A percentile compares a stretch with the other conserved stretches of the same genome.
These are phyloP conservation scores for Aricia agestis DNA, from an alignment of 1,140 invertebrate species.

Conservation along the genomic window DNA sequence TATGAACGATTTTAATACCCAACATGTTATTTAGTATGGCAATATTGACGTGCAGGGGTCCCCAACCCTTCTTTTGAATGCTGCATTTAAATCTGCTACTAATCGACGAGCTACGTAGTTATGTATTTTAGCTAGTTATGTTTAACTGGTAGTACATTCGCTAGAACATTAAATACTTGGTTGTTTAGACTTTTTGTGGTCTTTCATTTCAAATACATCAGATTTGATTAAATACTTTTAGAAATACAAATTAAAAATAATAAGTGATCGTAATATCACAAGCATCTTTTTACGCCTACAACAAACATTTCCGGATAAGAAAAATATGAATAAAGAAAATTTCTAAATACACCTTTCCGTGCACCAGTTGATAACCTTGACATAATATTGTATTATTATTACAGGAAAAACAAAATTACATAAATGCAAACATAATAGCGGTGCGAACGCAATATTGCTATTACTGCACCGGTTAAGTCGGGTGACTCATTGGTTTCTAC, in stretches of 20 bases:
- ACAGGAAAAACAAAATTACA: not conserved
- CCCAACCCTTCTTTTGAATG: constrained; percentile 55
- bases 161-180: no score
- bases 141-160: not conserved
- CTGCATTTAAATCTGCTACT: constrained; percentile 53
- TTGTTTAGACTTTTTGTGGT: no score
- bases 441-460: constrained; percentile 32
- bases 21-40: constrained; percentile 22
- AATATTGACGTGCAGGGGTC: constrained; percentile 33
- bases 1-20: not conserved
- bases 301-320: not conserved
- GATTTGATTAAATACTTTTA: no score
- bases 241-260: no score
- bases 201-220: no score
- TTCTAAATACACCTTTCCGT: not conserved
- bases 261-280: no score
- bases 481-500: constrained; percentile 51
- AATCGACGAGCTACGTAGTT: constrained; percentile 41
- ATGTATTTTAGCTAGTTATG: not conserved
- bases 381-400: not conserved
- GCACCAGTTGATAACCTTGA: constrained; percentile 3
- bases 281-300: no score
- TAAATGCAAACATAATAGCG: constrained; percentile 9
- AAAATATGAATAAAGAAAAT: not conserved
- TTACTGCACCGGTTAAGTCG: constrained; percentile 31